Evolutionary conservation across 1,140 invertebrate genomes (phyloP).

Genomic region (Chymomyza costata): DNA sequence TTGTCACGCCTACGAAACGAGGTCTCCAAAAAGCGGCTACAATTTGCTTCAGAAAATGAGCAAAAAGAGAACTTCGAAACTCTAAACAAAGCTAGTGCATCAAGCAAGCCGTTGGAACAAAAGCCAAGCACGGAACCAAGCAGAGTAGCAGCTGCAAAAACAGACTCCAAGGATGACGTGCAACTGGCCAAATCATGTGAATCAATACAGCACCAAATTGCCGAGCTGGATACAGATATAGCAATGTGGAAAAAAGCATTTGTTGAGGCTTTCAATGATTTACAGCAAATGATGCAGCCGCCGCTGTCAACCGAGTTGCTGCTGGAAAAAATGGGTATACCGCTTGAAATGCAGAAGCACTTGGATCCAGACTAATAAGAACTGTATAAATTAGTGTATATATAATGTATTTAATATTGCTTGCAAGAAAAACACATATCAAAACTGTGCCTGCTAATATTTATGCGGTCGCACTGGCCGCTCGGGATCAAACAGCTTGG

Average conservation of each 20-base stretch:
- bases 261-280: conserved; percentile 36
- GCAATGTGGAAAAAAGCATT: conserved; percentile 48
- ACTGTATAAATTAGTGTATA: conserved; percentile 15
- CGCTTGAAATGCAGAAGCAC: conserved; percentile 44
- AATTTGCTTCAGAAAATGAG: conserved; percentile 25
- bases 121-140: neutral
- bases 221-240: conserved; percentile 42
- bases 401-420: conserved; percentile 44
- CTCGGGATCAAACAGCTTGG: conserved; percentile 90
- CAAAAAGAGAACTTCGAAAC: neutral
- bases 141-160: neutral
- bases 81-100: neutral
- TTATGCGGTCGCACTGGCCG: conserved; percentile 86
- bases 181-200: neutral
- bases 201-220: conserved; percentile 21
- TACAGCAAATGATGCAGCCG: conserved; percentile 32
- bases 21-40: conserved; percentile 43
- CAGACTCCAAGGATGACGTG: neutral
- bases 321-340: conserved; percentile 38
- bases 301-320: conserved; percentile 19
- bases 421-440: conserved; percentile 20
- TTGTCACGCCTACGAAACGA: conserved; percentile 39
- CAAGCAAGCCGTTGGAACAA: too few relatives aligned
- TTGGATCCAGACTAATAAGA: conserved; percentile 50
- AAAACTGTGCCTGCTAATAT: conserved; percentile 77